These are phyloP conservation scores for Sturnira hondurensis DNA, from an alignment of 2,113 vertebrate genomes.

Conservation along the genomic window DNA sequence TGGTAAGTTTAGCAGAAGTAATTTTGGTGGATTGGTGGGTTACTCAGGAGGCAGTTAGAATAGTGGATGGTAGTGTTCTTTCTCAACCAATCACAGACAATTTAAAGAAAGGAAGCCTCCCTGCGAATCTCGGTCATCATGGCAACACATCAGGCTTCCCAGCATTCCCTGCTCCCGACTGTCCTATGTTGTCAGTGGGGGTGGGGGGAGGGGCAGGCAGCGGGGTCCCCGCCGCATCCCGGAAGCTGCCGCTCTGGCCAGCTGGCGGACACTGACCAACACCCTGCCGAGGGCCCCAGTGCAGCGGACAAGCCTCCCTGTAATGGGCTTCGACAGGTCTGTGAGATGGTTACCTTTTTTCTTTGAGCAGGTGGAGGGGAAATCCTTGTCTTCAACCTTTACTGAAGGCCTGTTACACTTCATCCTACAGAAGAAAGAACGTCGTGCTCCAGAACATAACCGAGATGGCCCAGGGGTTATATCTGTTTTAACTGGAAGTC, in stretches of 20 bases:
- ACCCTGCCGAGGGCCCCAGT: accelerated
- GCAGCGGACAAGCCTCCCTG: neutral
- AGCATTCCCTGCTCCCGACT: neutral
- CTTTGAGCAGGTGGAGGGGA: slow-evolving; percentile 97
- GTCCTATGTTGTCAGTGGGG: neutral
- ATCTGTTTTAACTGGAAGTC: slow-evolving; percentile 97
- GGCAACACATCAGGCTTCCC: neutral
- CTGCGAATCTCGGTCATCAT: neutral
- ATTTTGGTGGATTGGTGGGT: neutral
- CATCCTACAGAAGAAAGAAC: slow-evolving; percentile 99
- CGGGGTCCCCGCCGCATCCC: neutral
- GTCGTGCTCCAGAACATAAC: slow-evolving; percentile 94
- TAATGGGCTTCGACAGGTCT: neutral
- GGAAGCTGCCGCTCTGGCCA: neutral
- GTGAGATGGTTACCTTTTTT: slow-evolving; percentile 90
- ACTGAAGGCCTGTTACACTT: slow-evolving; percentile 98
- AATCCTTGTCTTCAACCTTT: slow-evolving; percentile 98
- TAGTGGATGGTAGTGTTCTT: neutral
- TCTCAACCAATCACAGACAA: neutral
- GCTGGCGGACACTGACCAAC: accelerated
- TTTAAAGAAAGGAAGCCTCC: neutral
- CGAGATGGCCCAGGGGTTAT: slow-evolving; percentile 94
- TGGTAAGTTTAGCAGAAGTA: neutral
- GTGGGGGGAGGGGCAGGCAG: neutral
- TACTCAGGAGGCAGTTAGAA: neutral